Conservation (phyloP, 2,113 vertebrate genomes). For the Pongo pygmaeus region DNA sequence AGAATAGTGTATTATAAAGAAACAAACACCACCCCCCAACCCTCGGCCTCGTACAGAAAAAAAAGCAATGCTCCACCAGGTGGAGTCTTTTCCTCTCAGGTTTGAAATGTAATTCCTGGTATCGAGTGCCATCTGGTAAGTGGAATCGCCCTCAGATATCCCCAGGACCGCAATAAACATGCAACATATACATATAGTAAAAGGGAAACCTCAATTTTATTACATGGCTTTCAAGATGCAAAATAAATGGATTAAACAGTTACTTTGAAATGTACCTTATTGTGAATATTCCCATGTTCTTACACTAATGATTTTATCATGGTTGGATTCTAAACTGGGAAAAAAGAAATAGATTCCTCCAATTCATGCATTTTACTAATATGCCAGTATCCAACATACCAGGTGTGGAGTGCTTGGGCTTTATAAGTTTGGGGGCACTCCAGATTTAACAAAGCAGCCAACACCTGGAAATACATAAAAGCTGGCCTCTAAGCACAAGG, state of each 20-base stretch:
- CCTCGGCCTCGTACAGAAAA: not conserved
- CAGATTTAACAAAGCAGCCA: slow-evolving; percentile 73
- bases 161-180: slow-evolving; percentile 77
- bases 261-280: not conserved
- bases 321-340: not conserved
- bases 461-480: slow-evolving; percentile 80
- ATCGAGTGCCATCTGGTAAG: slow-evolving; percentile 73
- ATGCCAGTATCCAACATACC: slow-evolving; percentile 17
- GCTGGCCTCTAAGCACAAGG: slow-evolving; percentile 54
- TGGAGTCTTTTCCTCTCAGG: slow-evolving; percentile 12
- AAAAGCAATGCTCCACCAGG: not conserved
- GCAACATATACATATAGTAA: slow-evolving; percentile 69
- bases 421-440: slow-evolving; percentile 67
- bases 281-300: slow-evolving; percentile 34
- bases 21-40: fast-evolving
- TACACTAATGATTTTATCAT: slow-evolving; percentile 23
- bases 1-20: not conserved
- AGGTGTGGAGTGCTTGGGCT: slow-evolving; percentile 68
- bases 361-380: slow-evolving; percentile 48
- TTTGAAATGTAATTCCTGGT: slow-evolving; percentile 65
- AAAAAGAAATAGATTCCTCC: slow-evolving; percentile 25
- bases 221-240: slow-evolving; percentile 60
- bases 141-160: slow-evolving; percentile 69
- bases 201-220: slow-evolving; percentile 69
- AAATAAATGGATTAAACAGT: slow-evolving; percentile 71